Base-by-base conservation (phyloP, 1,140 invertebrate genomes). In the Eurosta solidaginis region DNA sequence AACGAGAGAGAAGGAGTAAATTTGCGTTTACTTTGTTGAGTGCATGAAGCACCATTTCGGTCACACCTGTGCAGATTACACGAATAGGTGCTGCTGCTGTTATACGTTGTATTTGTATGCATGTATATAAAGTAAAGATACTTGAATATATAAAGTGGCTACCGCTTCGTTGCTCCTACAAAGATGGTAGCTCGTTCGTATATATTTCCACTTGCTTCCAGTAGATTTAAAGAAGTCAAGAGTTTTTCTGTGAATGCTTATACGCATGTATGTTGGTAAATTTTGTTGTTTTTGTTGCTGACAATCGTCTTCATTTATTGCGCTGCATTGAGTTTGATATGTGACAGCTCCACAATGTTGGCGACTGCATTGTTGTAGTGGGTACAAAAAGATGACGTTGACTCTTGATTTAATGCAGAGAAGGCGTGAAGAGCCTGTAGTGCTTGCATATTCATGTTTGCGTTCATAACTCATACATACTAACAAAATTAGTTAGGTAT, bases 301-400 rank as follows among this genome's bases (percentile, higher is more conserved):
- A 54, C 17, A 25, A 25, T 77, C 29, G 36, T 59, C 54, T 78
- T 78, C 59, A 45, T 78, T 63, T 50, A 29, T 63, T 54, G n/a
- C 49, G 36, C 45, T 40, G 33, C 17, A 12, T 22, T 20, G 44
- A 29, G 7, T 45, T 75, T 75, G 44, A 75, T 36, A 75, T 25
- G 40, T 14, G 44, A 75, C 20, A 49, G 74, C 12, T 29, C n/a
- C 20, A 68, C 33, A 68, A 20, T 68, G 59, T 42, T 22, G 20
- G 4, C 4, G 33, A 68, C 36, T 68, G 33, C 29, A 68, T 59
- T 42, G 33, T 40, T 42, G 33, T 4, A 40, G 33, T 40, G 27
- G n/a, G 45, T 47, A 47, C 2, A 10, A 22, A 33, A 14, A 9
- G 40, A 29, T 68, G 7, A 68, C n/a, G n/a, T n/a, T 20, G n/a